Evolutionary conservation across 2,888 invertebrate genomes (phyloP), one percentile per base, ranked within the genome.

Genomic region (Brachypterus glaber): DNA sequence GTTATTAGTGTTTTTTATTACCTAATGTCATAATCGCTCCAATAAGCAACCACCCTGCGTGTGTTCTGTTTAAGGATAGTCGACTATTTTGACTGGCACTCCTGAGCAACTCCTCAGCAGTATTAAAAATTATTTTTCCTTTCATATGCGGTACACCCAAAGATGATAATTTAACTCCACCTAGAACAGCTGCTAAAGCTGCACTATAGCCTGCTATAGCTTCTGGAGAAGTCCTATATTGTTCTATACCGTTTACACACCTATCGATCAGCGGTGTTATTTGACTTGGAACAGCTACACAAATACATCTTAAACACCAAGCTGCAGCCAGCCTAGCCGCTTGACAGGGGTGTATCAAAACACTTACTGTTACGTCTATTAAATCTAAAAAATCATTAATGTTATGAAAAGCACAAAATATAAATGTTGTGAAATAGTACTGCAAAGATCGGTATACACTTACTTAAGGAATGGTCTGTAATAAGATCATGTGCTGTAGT

Each of bases 1-100:
- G 17, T n/a, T n/a, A n/a, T n/a, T n/a, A n/a, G n/a, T n/a, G n/a
- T n/a, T n/a, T n/a, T n/a, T 21, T 7, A 5, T 59, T 63, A 79
- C 88, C 95, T 48, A 97, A 67, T 1, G 95, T 93, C 80, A 96
- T 93, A 36, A 98, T 89, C 37, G 97, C 87, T 21, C 95, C 95
- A 51, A 98, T 89, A 27, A 98, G 72, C 31, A 96, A 73, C 98
- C 98, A 98, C 17, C 97, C 97, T 21, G 96, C 95, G 62, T 93
- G 92, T 1, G 96, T 95, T 56, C 96, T 76, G 51, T 93, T 91
- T 44, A 95, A 74, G 1, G 96, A 95, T 38, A 98, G 73, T 34
- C 96, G 75, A 62, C 92, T 92, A 65, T 93, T 97, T 68, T 97
- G 96, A 54, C 90, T 91, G 1, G 98, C 97, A 44, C 95, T 93